phyloP scores from a whole-genome alignment of 2,113 vertebrate genomes.

The Peromyscus polionotus region DNA sequence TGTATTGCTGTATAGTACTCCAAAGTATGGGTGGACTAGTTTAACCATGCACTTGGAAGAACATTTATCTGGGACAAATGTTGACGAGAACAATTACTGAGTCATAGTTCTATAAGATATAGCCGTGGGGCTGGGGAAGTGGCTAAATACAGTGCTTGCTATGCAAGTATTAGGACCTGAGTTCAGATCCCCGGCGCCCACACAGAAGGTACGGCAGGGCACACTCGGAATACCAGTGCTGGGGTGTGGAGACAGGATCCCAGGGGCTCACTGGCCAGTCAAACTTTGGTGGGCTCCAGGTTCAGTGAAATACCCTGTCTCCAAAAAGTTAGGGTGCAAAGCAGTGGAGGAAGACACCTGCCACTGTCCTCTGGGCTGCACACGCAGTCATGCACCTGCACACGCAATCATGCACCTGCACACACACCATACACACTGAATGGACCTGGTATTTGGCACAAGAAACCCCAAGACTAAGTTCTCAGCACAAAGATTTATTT shows the following conservation, averaged over 20 bases:
- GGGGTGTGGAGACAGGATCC: neutral
- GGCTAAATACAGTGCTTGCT: neutral
- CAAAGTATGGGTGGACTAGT: neutral
- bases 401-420: too few relatives aligned
- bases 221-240: neutral
- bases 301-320: neutral
- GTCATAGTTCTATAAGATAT: neutral
- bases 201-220: neutral
- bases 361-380: neutral
- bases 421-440: neutral
- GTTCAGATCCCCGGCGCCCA: neutral
- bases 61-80: neutral
- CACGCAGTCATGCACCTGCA: too few relatives aligned
- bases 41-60: neutral
- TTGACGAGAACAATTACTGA: neutral
- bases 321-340: neutral
- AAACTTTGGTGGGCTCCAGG: neutral
- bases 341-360: neutral
- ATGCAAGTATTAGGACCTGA: neutral
- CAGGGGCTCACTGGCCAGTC: neutral
- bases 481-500: neutral
- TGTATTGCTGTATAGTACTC: neutral
- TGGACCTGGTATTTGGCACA: neutral
- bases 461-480: neutral
- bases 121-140: too few relatives aligned